Conservation (phyloP, 1,140 invertebrate genomes). For the Papilio dardanus region DNA sequence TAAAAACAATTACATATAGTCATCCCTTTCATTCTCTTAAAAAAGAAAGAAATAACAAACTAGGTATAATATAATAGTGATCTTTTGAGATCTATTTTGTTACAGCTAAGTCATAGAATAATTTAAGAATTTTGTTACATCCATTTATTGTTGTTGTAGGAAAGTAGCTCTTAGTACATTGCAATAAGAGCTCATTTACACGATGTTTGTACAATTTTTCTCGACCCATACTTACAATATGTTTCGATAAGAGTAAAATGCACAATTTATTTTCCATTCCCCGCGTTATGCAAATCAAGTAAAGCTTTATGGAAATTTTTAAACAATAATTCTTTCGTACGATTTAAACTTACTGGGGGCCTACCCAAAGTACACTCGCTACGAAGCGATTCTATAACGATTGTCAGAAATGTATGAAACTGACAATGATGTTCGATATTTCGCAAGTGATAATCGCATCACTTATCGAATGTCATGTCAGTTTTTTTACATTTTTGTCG, state of each 20-base stretch:
- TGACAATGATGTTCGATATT: too few relatives aligned
- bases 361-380: too few relatives aligned
- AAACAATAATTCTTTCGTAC: conserved; percentile 41
- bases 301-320: conserved; percentile 28
- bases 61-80: background rate
- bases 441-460: too few relatives aligned
- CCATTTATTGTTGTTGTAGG: background rate
- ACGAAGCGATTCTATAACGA: too few relatives aligned
- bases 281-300: conserved; percentile 65
- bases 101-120: background rate
- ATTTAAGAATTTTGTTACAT: conserved; percentile 48
- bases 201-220: conserved; percentile 67
- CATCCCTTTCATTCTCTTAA: too few relatives aligned
- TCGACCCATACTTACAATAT: conserved; percentile 69
- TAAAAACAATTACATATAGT: too few relatives aligned
- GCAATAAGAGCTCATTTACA: conserved; percentile 40
- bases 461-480: too few relatives aligned
- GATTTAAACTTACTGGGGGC: conserved; percentile 31
- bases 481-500: too few relatives aligned
- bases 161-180: conserved; percentile 43
- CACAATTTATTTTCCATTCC: conserved; percentile 63
- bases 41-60: too few relatives aligned
- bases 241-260: conserved; percentile 57
- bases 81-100: conserved; percentile 3
- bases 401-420: too few relatives aligned